A percentile compares a stretch with the other conserved stretches of the same genome.
Conservation (phyloP, 2,113 vertebrate species). For the Laticauda laticaudata region DNA sequence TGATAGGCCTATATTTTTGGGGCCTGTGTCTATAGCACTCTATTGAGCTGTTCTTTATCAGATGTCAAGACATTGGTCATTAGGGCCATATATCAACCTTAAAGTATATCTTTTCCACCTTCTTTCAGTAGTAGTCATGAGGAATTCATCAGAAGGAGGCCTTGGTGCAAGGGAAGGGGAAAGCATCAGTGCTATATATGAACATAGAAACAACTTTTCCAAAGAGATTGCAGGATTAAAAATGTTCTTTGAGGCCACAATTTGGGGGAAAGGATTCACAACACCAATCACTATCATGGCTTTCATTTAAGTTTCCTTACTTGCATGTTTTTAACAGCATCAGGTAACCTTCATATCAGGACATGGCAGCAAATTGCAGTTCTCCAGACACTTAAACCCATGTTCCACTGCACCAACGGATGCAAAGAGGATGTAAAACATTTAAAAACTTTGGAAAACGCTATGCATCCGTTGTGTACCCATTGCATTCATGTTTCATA, state of each 20-base stretch:
- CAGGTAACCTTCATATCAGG: background rate
- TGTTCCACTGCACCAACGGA: too few relatives aligned
- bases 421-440: too few relatives aligned
- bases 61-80: conserved; percentile 47
- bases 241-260: too few relatives aligned
- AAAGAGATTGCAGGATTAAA: background rate
- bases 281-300: background rate
- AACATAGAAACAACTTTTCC: background rate
- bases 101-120: background rate
- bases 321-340: background rate
- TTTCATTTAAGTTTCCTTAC: background rate
- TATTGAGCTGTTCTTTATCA: conserved; percentile 52
- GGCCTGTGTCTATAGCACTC: conserved; percentile 39
- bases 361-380: background rate
- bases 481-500: too few relatives aligned
- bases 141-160: background rate
- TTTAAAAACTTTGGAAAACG: too few relatives aligned
- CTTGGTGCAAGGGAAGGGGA: too few relatives aligned
- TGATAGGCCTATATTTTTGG: conserved; percentile 55
- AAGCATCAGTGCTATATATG: background rate
- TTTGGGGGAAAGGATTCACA: background rate
- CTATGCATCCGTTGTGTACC: too few relatives aligned
- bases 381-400: background rate
- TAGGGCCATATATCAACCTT: conserved; percentile 51
- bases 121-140: background rate